phyloP scores from a whole-genome alignment of 2,797 vertebrate genomes.

The Australoheros facetus region DNA sequence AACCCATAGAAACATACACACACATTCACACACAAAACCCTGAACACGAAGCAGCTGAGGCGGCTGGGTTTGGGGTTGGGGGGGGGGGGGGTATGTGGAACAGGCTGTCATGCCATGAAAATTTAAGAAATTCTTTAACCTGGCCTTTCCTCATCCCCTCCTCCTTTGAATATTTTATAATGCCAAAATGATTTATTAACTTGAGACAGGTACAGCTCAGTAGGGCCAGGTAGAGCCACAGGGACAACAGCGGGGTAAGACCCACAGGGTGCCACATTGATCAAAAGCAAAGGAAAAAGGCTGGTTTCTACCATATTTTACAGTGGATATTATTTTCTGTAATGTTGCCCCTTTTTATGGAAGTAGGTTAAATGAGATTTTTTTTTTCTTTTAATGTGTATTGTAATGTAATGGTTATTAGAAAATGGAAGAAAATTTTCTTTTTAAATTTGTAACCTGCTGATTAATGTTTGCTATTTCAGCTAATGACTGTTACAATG shows the following conservation, averaged over 20 bases:
- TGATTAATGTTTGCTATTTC: conserved; percentile 49
- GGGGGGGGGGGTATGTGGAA: conserved; percentile 77
- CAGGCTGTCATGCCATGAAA: conserved; percentile 93
- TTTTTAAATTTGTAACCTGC: conserved; percentile 31
- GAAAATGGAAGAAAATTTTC: neutral
- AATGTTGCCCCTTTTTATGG: neutral
- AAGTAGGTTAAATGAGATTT: neutral
- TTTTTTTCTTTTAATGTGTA: neutral
- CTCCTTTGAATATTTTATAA: conserved; percentile 90
- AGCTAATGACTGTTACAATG: conserved; percentile 33
- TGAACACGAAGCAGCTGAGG: conserved; percentile 87
- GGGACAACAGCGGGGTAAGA: conserved; percentile 73
- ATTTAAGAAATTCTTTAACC: conserved; percentile 96
- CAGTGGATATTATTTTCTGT: neutral
- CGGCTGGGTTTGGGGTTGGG: conserved; percentile 20
- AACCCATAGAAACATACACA: conserved; percentile 48
- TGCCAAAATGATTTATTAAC: conserved; percentile 91
- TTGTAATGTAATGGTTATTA: neutral
- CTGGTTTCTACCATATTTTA: conserved; percentile 42
- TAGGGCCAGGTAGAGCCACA: conserved; percentile 78
- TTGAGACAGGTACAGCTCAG: conserved; percentile 84
- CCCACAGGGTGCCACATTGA: conserved; percentile 62
- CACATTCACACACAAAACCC: conserved; percentile 37
- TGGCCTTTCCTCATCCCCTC: conserved; percentile 85
- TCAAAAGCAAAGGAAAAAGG: conserved; percentile 55